phyloP scores from a whole-genome alignment of 2,888 invertebrate genomes.

The Sthenelais limicola region DNA sequence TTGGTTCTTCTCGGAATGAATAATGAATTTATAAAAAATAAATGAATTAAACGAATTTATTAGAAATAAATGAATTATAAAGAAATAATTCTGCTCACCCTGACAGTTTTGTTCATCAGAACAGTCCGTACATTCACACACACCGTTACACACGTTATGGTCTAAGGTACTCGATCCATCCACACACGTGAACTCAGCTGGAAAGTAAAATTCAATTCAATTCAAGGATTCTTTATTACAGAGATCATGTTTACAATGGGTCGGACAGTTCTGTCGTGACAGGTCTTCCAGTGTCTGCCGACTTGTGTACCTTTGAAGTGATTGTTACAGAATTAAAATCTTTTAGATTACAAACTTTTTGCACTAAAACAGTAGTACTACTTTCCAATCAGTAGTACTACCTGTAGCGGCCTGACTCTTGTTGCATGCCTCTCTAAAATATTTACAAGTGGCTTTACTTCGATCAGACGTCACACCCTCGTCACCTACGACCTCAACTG shows the following conservation, averaged over 20 bases:
- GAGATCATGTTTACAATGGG: no score
- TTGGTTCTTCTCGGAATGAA: no score
- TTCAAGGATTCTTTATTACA: no score
- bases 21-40: background rate
- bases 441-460: no score
- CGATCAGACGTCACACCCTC: no score
- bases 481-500: no score
- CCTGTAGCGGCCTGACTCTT: no score
- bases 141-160: conserved; percentile 19
- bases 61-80: background rate
- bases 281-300: no score
- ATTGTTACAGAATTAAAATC: background rate
- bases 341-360: background rate
- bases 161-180: conserved; percentile 4
- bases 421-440: no score
- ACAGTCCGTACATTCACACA: conserved; percentile 30
- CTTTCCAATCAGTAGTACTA: no score
- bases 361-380: no score
- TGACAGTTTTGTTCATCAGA: conserved; percentile 10
- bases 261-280: no score
- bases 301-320: background rate
- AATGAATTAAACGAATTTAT: background rate
- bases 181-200: background rate
- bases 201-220: background rate
- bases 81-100: background rate